Evolutionary conservation across 2,888 invertebrate species (phyloP).

Genomic region (Diaphora mendica): DNA sequence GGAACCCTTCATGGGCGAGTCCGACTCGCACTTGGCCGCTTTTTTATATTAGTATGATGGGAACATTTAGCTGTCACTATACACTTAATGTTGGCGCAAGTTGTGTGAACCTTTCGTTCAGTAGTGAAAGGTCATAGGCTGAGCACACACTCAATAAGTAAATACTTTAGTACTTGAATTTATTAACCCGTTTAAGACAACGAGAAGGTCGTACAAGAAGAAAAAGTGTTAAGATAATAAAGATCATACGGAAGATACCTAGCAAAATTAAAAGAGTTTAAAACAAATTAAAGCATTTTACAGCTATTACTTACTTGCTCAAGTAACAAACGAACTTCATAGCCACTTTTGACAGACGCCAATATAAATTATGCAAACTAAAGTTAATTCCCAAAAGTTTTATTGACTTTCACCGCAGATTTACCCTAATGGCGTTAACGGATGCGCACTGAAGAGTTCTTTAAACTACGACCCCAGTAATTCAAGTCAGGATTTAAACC

Average conservation of each 20-base stretch:
- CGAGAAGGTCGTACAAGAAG: background rate
- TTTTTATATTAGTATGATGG: too few species aligned
- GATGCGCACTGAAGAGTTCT: slow-evolving; percentile 70
- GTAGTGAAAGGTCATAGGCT: too few species aligned
- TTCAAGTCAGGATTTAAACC: slow-evolving; percentile 83
- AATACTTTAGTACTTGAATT: slow-evolving; percentile 1
- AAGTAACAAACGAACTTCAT: slow-evolving; percentile 17
- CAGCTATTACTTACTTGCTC: slow-evolving; percentile 11
- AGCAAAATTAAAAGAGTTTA: slow-evolving; percentile 31
- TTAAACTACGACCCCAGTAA: slow-evolving; percentile 73
- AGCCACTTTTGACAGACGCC: slow-evolving; percentile 36
- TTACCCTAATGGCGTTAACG: slow-evolving; percentile 59
- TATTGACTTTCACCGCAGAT: slow-evolving; percentile 55
- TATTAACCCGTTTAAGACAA: background rate
- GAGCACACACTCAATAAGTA: background rate
- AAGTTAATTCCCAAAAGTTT: slow-evolving; percentile 59
- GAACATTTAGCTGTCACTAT: too few species aligned
- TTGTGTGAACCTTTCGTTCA: too few species aligned
- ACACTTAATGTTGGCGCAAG: too few species aligned
- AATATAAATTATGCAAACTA: slow-evolving; percentile 49
- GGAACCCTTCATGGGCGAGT: too few species aligned
- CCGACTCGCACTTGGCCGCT: too few species aligned
- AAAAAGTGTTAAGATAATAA: slow-evolving; percentile 27
- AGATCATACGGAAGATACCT: slow-evolving; percentile 21
- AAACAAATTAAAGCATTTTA: slow-evolving; percentile 29